phyloP scores from a whole-genome alignment of 2,113 vertebrate species.

The Mohoua ochrocephala region DNA sequence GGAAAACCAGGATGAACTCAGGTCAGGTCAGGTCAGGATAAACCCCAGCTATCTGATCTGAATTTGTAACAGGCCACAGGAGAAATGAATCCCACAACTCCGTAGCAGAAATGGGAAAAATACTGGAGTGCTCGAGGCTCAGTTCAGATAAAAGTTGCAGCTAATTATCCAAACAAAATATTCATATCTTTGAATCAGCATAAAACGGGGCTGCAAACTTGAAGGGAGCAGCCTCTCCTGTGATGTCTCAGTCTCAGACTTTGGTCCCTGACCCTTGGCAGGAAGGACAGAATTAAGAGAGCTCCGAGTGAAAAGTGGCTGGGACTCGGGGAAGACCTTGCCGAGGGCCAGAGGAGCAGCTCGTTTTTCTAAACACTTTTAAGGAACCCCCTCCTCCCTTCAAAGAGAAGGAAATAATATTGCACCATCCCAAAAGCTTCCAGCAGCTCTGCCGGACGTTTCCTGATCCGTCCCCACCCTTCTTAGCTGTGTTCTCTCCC shows the following conservation, averaged over 20 bases:
- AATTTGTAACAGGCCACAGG: not conserved
- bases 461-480: not conserved
- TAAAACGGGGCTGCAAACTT: not conserved
- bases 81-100: not conserved
- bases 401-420: not conserved
- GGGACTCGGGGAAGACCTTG: not conserved
- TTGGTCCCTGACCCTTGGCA: not conserved
- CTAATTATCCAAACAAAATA: conserved; percentile 16
- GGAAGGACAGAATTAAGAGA: not conserved
- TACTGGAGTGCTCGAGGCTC: not conserved
- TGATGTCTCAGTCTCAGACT: not conserved
- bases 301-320: not conserved
- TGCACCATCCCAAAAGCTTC: not conserved
- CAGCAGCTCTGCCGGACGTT: not conserved
- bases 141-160: not conserved
- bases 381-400: not conserved
- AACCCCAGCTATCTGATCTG: not conserved
- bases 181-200: not conserved
- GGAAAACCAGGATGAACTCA: not conserved
- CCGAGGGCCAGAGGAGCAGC: not conserved
- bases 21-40: not conserved
- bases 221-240: not conserved
- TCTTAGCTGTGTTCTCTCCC: not conserved
- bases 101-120: not conserved
- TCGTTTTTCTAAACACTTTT: not conserved